Evolutionary conservation across 2,888 invertebrate species (phyloP).

Genomic region (Therioaphis trifolii): DNA sequence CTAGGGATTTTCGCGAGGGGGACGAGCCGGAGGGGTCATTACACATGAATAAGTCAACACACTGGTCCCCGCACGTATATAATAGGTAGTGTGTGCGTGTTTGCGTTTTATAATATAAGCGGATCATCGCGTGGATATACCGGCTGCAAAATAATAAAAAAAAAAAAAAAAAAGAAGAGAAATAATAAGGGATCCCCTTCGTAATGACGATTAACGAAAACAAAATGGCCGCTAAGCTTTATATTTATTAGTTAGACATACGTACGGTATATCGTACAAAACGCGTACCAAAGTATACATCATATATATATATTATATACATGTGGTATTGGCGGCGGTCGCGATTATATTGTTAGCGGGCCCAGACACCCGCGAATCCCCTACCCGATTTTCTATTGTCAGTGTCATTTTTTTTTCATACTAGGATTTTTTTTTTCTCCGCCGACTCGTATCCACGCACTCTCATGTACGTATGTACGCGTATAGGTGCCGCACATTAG

Average conservation of each 20-base stretch:
- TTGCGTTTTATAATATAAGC: constrained; percentile 14
- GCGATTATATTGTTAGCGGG: constrained; percentile 41
- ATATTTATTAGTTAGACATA: not conserved
- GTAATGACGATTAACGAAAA: constrained; percentile 55
- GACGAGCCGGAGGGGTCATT: constrained; percentile 50
- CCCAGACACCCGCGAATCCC: not conserved
- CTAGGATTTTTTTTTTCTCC: not conserved
- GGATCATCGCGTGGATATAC: constrained; percentile 47
- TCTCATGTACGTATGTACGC: not conserved
- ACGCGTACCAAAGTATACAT: not conserved
- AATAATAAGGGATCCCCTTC: constrained; percentile 10
- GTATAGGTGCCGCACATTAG: too few relatives aligned
- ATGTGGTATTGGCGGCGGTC: constrained; percentile 20
- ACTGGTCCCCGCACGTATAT: too few relatives aligned
- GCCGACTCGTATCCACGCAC: not conserved
- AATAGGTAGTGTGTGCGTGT: too few relatives aligned
- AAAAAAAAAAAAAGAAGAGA: constrained; percentile 28
- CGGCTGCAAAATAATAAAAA: constrained; percentile 34
- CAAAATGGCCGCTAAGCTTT: constrained; percentile 58
- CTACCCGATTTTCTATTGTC: constrained; percentile 34
- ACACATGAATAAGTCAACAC: constrained; percentile 62
- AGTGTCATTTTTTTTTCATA: constrained; percentile 23
- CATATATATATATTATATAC: not conserved
- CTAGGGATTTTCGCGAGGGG: constrained; percentile 6
- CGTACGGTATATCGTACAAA: not conserved